phyloP scores from a whole-genome alignment of 2,888 invertebrate genomes.

The Dynastes tityus region DNA sequence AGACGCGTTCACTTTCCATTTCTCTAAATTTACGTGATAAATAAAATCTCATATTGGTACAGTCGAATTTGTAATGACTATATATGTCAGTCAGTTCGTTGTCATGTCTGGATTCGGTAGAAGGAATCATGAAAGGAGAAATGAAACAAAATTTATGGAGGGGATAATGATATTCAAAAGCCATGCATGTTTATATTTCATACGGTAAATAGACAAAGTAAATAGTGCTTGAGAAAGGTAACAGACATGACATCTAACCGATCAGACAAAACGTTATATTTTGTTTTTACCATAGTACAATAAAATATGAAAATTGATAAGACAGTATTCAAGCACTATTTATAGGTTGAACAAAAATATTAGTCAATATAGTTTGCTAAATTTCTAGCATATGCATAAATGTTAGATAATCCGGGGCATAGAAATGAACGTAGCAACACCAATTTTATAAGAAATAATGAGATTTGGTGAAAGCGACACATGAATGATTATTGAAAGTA shows the following conservation, averaged over 20 bases:
- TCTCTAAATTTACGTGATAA: slow-evolving; percentile 20
- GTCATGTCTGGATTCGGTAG: slow-evolving; percentile 48
- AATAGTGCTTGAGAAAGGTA: slow-evolving; percentile 63
- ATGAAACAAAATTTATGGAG: background rate
- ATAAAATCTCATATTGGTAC: slow-evolving; percentile 4
- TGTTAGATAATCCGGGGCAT: background rate
- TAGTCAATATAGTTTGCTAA: background rate
- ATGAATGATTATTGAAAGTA: slow-evolving; percentile 1
- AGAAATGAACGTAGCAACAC: background rate
- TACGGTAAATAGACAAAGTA: slow-evolving; percentile 22
- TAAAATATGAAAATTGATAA: background rate
- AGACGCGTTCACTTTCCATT: slow-evolving; percentile 52
- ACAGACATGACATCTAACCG: slow-evolving; percentile 64
- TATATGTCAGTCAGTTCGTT: slow-evolving; percentile 49
- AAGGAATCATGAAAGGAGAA: slow-evolving; percentile 16
- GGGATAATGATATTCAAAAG: slow-evolving; percentile 8
- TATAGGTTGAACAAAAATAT: slow-evolving; percentile 37
- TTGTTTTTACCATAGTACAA: background rate
- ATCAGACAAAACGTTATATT: slow-evolving; percentile 23
- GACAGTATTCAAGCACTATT: slow-evolving; percentile 62
- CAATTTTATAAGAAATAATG: background rate
- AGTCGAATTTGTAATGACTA: slow-evolving; percentile 11
- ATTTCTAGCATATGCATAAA: background rate
- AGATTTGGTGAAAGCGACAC: slow-evolving; percentile 6
- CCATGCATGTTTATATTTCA: background rate